Base-by-base conservation (phyloP, 2,113 vertebrate genomes). In the Dicrurus megarhynchus region DNA sequence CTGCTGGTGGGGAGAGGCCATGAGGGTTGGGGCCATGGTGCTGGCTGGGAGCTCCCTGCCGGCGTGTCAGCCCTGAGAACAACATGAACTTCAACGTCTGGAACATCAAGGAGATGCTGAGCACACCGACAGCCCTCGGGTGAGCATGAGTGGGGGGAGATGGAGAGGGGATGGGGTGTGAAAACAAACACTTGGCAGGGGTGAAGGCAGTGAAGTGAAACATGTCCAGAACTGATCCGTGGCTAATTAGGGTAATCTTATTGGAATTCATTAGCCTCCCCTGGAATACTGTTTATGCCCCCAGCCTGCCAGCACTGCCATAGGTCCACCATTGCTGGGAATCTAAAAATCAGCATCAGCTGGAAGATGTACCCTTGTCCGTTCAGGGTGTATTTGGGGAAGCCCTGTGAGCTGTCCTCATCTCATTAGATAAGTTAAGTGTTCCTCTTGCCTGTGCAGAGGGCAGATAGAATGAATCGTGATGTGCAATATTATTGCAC, bases 21-120 rank as follows among this genome's bases (percentile, higher is more conserved):
- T 76, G 77, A 30, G 7, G 7, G 9, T 24, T 0, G 0, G 12
- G 41, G 52, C 42, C 65, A 28, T 19, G 53, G 41, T 65, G 67
- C 52, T n/a, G 32, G 27, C 2, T 11, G 0, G 14, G 17, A 42
- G 24, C 22, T 56, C 12, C 33, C 8, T 4, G 23, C 0, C 0
- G 16, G 27, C 37, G 27, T 7, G 33, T 9, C 83, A 78, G 88
- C 44, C n/a, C 57, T 69, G 50, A 57, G 7, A 55, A 91, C 94
- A 99, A 0, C 69, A 96, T 99, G 99, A 99, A 98, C 95, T 95
- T 98, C 53, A 99, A 99, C 17, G 16, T 98, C 35, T 99, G 98
- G 98, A 99, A 98, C 94, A 98, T 99, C 85, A 99, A 99, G 96
- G 99, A 99, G 77, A 98, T 99, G 97, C 90, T 99, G 94, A 99